Evolutionary conservation across 2,888 invertebrate genomes (phyloP).

Genomic region (Crocallis elinguaria): DNA sequence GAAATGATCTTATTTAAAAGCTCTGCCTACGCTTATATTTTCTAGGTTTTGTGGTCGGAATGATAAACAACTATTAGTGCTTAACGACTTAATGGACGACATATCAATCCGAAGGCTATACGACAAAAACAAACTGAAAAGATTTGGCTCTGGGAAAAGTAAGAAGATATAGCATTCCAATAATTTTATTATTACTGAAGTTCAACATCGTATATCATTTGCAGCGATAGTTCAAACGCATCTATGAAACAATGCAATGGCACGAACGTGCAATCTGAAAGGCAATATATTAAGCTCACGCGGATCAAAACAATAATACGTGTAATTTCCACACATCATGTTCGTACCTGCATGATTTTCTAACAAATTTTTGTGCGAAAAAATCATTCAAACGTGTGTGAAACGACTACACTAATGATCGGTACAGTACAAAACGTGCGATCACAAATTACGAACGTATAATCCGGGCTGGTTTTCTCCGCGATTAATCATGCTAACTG

Average conservation of each 20-base stretch:
- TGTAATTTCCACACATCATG: slow-evolving; percentile 64
- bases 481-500: slow-evolving; percentile 78
- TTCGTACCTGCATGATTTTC: slow-evolving; percentile 50
- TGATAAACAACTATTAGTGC: not conserved
- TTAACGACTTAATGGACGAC: not conserved
- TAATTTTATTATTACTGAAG: slow-evolving; percentile 12
- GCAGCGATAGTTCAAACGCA: slow-evolving; percentile 43
- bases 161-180: slow-evolving; percentile 13
- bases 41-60: slow-evolving; percentile 28
- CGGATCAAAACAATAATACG: slow-evolving; percentile 57
- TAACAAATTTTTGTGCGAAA: slow-evolving; percentile 57
- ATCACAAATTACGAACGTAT: slow-evolving; percentile 66
- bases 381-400: slow-evolving; percentile 60
- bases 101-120: not conserved
- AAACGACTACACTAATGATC: slow-evolving; percentile 66
- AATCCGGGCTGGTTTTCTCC: slow-evolving; percentile 72
- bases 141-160: slow-evolving; percentile 1
- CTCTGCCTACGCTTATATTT: slow-evolving; percentile 15
- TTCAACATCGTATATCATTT: slow-evolving; percentile 22
- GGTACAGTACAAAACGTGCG: slow-evolving; percentile 66
- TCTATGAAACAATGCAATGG: slow-evolving; percentile 54
- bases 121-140: not conserved
- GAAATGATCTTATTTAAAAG: slow-evolving; percentile 22
- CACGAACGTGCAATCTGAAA: slow-evolving; percentile 54
- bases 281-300: slow-evolving; percentile 55